Base-by-base conservation (phyloP, 2,797 vertebrate species). In the Pangasius macronema region DNA sequence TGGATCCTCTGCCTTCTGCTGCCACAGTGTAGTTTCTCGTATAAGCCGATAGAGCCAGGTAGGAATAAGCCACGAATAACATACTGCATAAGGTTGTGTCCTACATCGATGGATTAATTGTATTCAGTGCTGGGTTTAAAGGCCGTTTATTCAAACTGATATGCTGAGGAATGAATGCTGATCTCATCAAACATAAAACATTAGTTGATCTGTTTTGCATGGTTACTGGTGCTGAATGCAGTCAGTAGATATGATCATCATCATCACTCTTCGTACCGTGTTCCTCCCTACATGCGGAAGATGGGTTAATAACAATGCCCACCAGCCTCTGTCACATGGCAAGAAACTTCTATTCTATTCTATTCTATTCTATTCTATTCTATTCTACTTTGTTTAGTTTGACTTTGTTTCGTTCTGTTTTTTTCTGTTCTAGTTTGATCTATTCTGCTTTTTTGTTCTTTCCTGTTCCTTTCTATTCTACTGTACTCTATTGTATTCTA, bases 221-320 rank as follows among this genome's bases (percentile, higher is more conserved):
- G 80, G 83, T 87, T 79, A 83, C n/a, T 81, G 76, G 77, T 76
- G 72, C 61, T 85, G 63, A 87, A 88, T 86, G 77, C 27, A 55
- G 80, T 85, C 87, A 89, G 61, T n/a, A 67, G 11, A 59, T 80
- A 83, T 72, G 73, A 83, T 81, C 81, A 53, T 85, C 81, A 53
- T 83, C 87, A 84, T 73, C 27, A 8, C 30, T 87, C 86, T 87
- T 75, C 63, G 6, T 68, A 22, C n/a, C 61, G 10, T 14, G 5
- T 53, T 87, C 75, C 80, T 30, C 24, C 10, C 73, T 46, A 24
- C 46, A 82, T 42, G 57, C 22, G 16, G 51, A 55, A 79, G 24
- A 46, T 13, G 0, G 18, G 24, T 51, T 51, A 30, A 76, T 51
- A 46, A 24, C 5, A 13, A 55, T 1, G 0, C 24, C 53, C 30